Percentiles rank a stretch among this genome's conserved stretches.
These are phyloP conservation scores for Alosa alosa DNA, from an alignment of 2,113 vertebrate species.

Conservation along the genomic window DNA sequence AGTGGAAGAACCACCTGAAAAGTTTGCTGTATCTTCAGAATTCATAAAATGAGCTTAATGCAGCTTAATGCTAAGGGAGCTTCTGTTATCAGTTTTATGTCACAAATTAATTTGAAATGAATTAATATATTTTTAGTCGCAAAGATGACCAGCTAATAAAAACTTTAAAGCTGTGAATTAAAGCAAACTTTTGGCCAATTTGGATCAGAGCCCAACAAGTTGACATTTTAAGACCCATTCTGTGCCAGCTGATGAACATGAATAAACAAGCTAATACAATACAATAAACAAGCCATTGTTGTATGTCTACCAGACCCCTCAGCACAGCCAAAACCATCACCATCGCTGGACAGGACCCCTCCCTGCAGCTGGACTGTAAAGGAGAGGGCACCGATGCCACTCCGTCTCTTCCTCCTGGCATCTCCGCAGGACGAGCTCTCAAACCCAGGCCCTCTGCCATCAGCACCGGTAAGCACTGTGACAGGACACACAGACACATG, in stretches of 20 bases:
- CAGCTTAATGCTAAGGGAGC: neutral
- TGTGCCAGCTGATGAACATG: neutral
- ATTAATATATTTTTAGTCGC: neutral
- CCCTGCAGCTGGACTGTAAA: conserved; percentile 94
- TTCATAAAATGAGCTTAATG: neutral
- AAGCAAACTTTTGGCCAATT: neutral
- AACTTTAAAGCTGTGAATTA: too few relatives aligned
- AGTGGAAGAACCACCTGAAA: neutral
- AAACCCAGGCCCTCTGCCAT: conserved; percentile 81
- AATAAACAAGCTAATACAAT: too few relatives aligned
- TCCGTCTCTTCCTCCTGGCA: conserved; percentile 55
- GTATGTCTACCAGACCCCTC: conserved; percentile 57
- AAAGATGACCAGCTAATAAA: too few relatives aligned
- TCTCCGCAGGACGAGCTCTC: conserved; percentile 65
- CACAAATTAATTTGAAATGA: neutral
- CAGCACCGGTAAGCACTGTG: conserved; percentile 76
- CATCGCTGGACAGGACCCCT: conserved; percentile 84
- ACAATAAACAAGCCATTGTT: neutral
- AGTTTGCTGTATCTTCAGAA: neutral
- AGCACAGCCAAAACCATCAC: conserved; percentile 92
- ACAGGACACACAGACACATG: neutral
- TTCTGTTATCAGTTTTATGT: neutral
- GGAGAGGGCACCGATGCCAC: conserved; percentile 79
- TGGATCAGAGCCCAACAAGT: neutral
- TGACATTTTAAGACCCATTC: neutral